Evolutionary conservation across 2,797 vertebrate genomes (phyloP).

Genomic region (Rhinichthys osculus): DNA sequence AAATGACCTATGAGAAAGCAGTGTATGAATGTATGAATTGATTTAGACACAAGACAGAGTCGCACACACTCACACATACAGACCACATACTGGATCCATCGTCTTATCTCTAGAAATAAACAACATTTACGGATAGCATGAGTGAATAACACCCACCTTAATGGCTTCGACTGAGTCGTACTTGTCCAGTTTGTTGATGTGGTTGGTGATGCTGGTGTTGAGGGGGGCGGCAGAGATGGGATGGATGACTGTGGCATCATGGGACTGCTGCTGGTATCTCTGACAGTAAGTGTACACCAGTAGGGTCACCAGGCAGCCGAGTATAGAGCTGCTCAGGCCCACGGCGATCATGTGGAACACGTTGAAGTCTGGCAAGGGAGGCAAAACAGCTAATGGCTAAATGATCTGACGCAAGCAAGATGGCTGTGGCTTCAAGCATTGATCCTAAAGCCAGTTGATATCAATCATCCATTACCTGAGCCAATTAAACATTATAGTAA

Average conservation of each 20-base stretch:
- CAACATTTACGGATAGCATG: background rate
- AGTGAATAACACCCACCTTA: slow-evolving; percentile 83
- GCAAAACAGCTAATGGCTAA: slow-evolving; percentile 23
- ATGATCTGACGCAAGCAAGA: slow-evolving; percentile 9
- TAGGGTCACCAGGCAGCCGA: slow-evolving; percentile 94
- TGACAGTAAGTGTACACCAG: slow-evolving; percentile 96
- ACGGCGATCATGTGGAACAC: slow-evolving; percentile 97
- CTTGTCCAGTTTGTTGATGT: slow-evolving; percentile 99
- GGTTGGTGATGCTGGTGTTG: slow-evolving; percentile 98
- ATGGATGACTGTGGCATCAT: slow-evolving; percentile 96
- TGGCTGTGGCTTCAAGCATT: background rate
- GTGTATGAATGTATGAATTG: slow-evolving; percentile 68
- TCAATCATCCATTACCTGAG: slow-evolving; percentile 23
- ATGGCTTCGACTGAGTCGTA: slow-evolving; percentile 97
- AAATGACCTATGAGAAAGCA: slow-evolving; percentile 75
- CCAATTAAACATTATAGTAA: slow-evolving; percentile 33
- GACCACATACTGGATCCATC: background rate
- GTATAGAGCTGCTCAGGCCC: slow-evolving; percentile 94
- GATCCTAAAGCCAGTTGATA: slow-evolving; percentile 27
- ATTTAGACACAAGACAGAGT: slow-evolving; percentile 63
- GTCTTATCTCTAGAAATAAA: slow-evolving; percentile 5
- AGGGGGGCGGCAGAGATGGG: slow-evolving; percentile 92
- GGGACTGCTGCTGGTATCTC: slow-evolving; percentile 94
- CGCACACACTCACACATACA: slow-evolving; percentile 20
- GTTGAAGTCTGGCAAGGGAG: slow-evolving; percentile 87